Conservation (phyloP, 2,888 invertebrate species). For the Drosophila lacicola region DNA sequence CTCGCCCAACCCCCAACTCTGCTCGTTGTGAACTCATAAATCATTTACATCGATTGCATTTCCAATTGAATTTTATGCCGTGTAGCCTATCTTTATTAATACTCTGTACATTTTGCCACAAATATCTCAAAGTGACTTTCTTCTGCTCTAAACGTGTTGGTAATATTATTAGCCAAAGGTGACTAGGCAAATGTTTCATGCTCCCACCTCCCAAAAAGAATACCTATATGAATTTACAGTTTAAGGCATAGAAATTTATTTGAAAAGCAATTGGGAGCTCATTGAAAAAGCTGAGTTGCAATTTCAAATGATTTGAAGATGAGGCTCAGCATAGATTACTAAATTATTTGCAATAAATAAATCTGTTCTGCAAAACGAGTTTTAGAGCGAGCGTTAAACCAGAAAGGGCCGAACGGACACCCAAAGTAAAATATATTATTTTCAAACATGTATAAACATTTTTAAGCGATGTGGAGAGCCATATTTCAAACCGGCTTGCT, state of each 20-base stretch:
- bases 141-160: conserved; percentile 7
- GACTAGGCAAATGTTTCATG: conserved; percentile 44
- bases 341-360: not conserved
- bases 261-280: conserved; percentile 8
- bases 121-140: conserved; percentile 32
- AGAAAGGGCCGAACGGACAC: no score
- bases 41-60: conserved; percentile 60
- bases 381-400: no score
- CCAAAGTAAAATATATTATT: no score
- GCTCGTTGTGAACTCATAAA: conserved; percentile 47
- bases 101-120: conserved; percentile 10
- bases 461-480: no score
- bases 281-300: conserved; percentile 52
- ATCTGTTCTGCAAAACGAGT: no score
- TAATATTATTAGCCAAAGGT: conserved; percentile 48
- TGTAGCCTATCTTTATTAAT: conserved; percentile 36
- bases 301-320: conserved; percentile 8
- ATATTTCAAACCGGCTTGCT: no score
- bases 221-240: conserved; percentile 10
- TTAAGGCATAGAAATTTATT: conserved; percentile 12
- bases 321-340: not conserved
- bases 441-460: no score
- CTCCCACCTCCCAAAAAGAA: not conserved
- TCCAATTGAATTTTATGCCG: conserved; percentile 49
- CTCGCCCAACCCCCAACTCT: conserved; percentile 18